Evolutionary conservation across 92 coral and sea anemone genomes (phyloP), one percentile per base, ranked within the genome.

Genomic region (Scolanthus callimorphus): DNA sequence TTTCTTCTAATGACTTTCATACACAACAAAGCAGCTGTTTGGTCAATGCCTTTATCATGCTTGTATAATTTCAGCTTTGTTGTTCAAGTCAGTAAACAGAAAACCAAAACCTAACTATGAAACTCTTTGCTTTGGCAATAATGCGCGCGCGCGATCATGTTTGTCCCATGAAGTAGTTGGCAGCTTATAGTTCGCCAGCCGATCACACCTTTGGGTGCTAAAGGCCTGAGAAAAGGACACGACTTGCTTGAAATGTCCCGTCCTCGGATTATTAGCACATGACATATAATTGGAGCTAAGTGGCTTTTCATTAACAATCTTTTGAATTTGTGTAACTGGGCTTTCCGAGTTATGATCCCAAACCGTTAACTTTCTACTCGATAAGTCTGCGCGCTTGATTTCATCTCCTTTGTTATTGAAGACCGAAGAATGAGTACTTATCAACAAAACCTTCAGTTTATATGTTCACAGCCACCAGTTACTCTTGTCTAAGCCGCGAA

Each of bases 241-340:
- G 27, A 9, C 2, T 39, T 10, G 30, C 3, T 31, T 37, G 4
- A 20, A 30, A 24, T 29, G 73, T 39, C 49, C 65, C 70, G 67
- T 59, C 31, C 38, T 56, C 62, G 57, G 77, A 60, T 80, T 79
- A 86, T 86, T 82, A 82, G 65, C 85, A 86, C 95, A 83, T 83
- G 96, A 69, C 64, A 72, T 77, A 78, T 83, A 88, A 88, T 88
- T 88, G 90, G 65, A 60, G 70, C 90, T 83, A 88, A 88, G 90
- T 83, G 86, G 62, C 43, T 63, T 83, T 72, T 69, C 59, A 39
- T 29, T 59, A 41, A 20, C 43, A 48, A 56, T 41, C 57, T 48
- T 68, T 25, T 12, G 50, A 67, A 63, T 30, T 45, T 59, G 47
- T 23, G 26, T 31, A 46, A 51, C 76, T 57, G 55, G 39, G 58